Percentiles rank a stretch among this genome's conserved stretches.
These are phyloP conservation scores for Tupiocoris notatus DNA, from an alignment of 2,888 invertebrate species.

Conservation along the genomic window DNA sequence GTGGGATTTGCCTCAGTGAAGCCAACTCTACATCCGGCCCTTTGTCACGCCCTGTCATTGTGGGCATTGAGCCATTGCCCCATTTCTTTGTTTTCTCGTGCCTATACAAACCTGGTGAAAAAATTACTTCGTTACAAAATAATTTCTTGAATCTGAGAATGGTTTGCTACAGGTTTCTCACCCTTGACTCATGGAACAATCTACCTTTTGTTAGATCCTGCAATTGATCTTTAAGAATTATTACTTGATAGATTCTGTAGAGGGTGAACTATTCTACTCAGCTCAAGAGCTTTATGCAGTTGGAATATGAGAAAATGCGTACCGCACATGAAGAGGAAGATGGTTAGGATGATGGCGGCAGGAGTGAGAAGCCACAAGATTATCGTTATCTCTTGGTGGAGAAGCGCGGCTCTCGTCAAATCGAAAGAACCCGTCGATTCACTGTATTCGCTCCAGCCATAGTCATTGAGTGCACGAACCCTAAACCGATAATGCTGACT, in stretches of 20 bases:
- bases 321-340: slow-evolving; percentile 59
- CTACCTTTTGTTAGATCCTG: too few relatives aligned
- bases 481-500: slow-evolving; percentile 68
- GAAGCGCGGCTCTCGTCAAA: slow-evolving; percentile 56
- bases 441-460: slow-evolving; percentile 81
- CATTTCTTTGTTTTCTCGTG: slow-evolving; percentile 68
- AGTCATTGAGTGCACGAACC: slow-evolving; percentile 73
- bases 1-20: slow-evolving; percentile 77
- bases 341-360: slow-evolving; percentile 56
- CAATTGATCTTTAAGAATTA: too few relatives aligned
- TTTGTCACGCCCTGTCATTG: slow-evolving; percentile 24
- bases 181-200: too few relatives aligned
- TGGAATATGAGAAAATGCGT: slow-evolving; percentile 53
- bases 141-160: too few relatives aligned
- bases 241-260: too few relatives aligned
- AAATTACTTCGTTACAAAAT: neutral
- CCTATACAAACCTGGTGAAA: slow-evolving; percentile 62
- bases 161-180: too few relatives aligned
- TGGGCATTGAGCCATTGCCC: slow-evolving; percentile 56
- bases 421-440: slow-evolving; percentile 64
- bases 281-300: too few relatives aligned
- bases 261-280: too few relatives aligned
- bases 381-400: slow-evolving; percentile 59
- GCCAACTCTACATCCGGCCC: slow-evolving; percentile 75
- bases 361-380: slow-evolving; percentile 66